Evolutionary conservation across 2,797 vertebrate genomes (phyloP).

Genomic region (Brachyrhaphis roseni): DNA sequence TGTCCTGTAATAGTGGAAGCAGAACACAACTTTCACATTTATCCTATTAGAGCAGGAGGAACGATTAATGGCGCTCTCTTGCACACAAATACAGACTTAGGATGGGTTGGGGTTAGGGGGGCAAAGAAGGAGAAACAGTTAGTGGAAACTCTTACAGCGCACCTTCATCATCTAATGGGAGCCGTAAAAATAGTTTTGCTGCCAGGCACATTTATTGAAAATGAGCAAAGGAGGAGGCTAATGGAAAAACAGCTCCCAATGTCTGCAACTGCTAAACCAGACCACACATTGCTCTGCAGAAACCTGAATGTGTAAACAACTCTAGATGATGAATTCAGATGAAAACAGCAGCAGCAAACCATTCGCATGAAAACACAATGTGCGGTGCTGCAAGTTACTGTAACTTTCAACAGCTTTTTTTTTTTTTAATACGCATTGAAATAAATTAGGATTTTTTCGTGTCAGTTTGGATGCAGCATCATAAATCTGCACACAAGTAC

Average conservation of each 20-base stretch:
- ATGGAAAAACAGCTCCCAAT: constrained; percentile 53
- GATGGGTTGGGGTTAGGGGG: neutral
- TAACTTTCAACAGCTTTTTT: neutral
- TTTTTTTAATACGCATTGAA: neutral
- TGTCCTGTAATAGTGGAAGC: constrained; percentile 39
- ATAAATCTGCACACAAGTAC: neutral
- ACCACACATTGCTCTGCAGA: constrained; percentile 41
- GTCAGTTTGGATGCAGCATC: neutral
- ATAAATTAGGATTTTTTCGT: neutral
- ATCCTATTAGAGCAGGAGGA: constrained; percentile 48
- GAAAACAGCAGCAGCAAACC: constrained; percentile 11
- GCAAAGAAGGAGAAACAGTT: constrained; percentile 55
- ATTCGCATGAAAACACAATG: constrained; percentile 2
- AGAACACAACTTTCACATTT: constrained; percentile 43
- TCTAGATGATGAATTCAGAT: constrained; percentile 45
- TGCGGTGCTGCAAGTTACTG: neutral
- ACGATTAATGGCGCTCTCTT: constrained; percentile 60
- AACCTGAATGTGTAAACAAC: constrained; percentile 48
- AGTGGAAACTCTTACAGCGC: constrained; percentile 75
- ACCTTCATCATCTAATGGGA: constrained; percentile 70
- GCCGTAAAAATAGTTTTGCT: constrained; percentile 59
- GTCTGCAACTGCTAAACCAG: constrained; percentile 45
- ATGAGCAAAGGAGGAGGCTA: constrained; percentile 50
- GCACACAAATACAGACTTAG: constrained; percentile 11
- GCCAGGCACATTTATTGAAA: constrained; percentile 65